A percentile compares a stretch with the other conserved stretches of the same genome.
These are phyloP conservation scores for Oreonectes daqikongensis DNA, from an alignment of 2,797 vertebrate species.

Conservation along the genomic window DNA sequence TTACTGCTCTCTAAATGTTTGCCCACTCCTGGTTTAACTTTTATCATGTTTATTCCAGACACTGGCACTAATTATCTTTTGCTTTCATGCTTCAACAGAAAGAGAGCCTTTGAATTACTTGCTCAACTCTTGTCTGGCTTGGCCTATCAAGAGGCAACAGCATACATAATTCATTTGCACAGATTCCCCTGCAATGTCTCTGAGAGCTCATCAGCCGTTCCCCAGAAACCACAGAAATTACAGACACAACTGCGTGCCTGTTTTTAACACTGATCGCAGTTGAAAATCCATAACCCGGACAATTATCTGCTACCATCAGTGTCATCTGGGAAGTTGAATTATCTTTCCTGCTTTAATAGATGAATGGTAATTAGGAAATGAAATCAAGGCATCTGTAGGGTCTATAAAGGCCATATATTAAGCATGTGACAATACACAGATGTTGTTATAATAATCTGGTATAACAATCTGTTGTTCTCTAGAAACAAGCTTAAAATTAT, in stretches of 20 bases:
- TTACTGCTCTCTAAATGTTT: constrained; percentile 42
- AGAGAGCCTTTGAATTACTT: constrained; percentile 57
- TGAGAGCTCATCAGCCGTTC: constrained; percentile 36
- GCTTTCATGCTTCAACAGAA: constrained; percentile 54
- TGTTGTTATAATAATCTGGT: neutral
- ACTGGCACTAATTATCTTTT: constrained; percentile 55
- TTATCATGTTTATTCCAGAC: constrained; percentile 50
- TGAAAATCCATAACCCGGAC: constrained; percentile 23
- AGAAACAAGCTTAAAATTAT: neutral
- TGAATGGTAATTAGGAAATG: constrained; percentile 16
- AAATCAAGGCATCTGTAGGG: neutral
- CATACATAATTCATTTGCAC: constrained; percentile 56
- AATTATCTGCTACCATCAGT: constrained; percentile 17
- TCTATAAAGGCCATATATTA: neutral
- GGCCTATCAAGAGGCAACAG: constrained; percentile 52
- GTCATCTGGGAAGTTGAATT: constrained; percentile 13
- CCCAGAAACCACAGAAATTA: constrained; percentile 33
- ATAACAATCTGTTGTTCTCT: neutral
- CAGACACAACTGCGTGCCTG: constrained; percentile 8
- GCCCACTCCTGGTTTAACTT: constrained; percentile 49
- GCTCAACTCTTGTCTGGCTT: constrained; percentile 54
- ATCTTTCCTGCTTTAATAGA: constrained; percentile 7
- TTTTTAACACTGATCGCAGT: constrained; percentile 40
- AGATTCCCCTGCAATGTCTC: constrained; percentile 40
- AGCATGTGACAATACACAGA: neutral